Base-by-base conservation (phyloP, 1,140 invertebrate species). In the Medauroidea extradentata region DNA sequence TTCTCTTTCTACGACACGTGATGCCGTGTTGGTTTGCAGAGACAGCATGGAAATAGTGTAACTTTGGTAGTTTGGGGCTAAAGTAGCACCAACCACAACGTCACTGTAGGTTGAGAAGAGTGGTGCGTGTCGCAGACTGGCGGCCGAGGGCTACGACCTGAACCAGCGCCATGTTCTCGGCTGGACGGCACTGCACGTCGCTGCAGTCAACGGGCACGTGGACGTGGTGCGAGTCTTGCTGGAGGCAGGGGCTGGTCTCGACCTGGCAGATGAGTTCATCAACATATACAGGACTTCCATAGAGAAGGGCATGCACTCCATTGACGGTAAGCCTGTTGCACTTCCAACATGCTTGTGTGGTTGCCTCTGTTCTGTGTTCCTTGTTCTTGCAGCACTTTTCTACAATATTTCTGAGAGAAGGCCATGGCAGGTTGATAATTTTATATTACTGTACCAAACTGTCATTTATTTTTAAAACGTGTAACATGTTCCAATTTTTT, bases 121-220 rank as follows among this genome's bases (percentile, higher is more conserved):
- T n/a, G n/a, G n/a, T n/a, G n/a, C n/a, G n/a, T n/a, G 55, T 55
- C 63, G 46, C 7, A 38, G 75, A 18, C 46, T 63, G 63, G 63
- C 51, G 23, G 74, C 67, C 3, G 67, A 71, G 46, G 76, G 75
- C 13, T 70, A 81, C 38, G 76, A 86, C 70, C 78, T 85, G 7
- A 88, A 90, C 75, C 61, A 64, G 48, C 75, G 84, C 1, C 89
- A 93, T 75, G 59, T 75, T 16, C 76, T 93, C 27, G 93, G 93
- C 38, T 95, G 93, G 92, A 94, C 90, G 46, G 82, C 90, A 13
- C 76, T 96, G 29, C 91, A 94, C 75, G 82, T 87, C 48, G 91
- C 92, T 54, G 87, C 88, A 24, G 85, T 93, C 16, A 94, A 92
- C 76, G 83, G 84, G 44, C 82, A 84, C 64, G 55, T 75, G 19